phyloP scores from a whole-genome alignment of 2,113 vertebrate species.

The Phylloscopus trochiloides region DNA sequence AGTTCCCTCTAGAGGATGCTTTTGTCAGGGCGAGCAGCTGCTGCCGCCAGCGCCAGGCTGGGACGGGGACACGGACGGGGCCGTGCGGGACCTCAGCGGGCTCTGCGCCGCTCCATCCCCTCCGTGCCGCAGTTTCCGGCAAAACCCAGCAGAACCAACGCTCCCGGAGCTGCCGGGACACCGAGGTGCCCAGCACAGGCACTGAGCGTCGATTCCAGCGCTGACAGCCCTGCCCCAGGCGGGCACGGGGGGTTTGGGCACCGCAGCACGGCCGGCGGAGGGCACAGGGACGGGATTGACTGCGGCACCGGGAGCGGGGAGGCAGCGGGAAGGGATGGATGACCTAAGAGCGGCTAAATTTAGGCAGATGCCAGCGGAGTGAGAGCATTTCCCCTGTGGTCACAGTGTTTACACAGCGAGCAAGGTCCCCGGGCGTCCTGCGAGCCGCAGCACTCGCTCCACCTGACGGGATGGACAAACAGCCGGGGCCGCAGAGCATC shows the following conservation, averaged over 20 bases:
- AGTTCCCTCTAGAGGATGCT: conserved; percentile 42
- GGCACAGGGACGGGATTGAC: background rate
- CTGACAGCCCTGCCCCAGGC: background rate
- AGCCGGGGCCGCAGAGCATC: rapidly evolving
- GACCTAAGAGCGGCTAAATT: conserved; percentile 45
- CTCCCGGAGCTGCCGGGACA: rapidly evolving
- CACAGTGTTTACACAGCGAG: background rate
- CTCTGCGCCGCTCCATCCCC: background rate
- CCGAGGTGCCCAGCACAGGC: rapidly evolving
- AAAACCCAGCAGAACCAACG: rapidly evolving
- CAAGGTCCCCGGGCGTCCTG: background rate
- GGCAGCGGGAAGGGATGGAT: background rate
- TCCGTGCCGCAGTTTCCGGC: rapidly evolving
- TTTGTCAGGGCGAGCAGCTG: background rate
- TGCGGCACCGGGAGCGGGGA: background rate
- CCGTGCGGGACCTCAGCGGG: rapidly evolving
- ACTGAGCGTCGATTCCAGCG: rapidly evolving
- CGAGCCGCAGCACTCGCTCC: background rate
- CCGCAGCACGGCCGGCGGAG: rapidly evolving
- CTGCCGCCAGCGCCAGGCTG: background rate
- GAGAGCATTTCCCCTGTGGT: conserved; percentile 58
- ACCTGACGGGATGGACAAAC: rapidly evolving
- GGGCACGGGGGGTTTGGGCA: background rate
- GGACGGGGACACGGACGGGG: rapidly evolving
- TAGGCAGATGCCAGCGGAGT: conserved; percentile 28